These are phyloP conservation scores for Agrochola lota DNA, from an alignment of 2,888 invertebrate genomes.

Conservation along the genomic window DNA sequence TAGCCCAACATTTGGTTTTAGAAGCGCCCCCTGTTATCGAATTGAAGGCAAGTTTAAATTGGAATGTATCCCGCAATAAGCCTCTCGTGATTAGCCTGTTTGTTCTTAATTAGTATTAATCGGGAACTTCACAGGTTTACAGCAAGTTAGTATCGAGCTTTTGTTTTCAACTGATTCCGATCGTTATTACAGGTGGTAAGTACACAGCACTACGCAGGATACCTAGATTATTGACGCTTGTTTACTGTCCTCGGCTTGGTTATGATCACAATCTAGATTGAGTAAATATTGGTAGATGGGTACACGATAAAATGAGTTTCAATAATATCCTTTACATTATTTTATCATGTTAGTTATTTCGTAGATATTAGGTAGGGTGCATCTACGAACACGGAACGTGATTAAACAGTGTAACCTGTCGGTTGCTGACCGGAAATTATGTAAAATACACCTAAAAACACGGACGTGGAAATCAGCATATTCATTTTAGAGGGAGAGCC, in stretches of 20 bases:
- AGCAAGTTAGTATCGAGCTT: slow-evolving; percentile 63
- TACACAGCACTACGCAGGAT: slow-evolving; percentile 14
- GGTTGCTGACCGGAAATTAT: slow-evolving; percentile 87
- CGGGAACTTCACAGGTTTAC: slow-evolving; percentile 81
- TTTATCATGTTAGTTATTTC: slow-evolving; percentile 42
- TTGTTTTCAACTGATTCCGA: slow-evolving; percentile 56
- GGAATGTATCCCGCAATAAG: slow-evolving; percentile 90
- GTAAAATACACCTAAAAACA: slow-evolving; percentile 87
- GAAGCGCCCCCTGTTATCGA: slow-evolving; percentile 81
- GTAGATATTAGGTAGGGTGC: slow-evolving; percentile 54
- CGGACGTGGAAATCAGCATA: slow-evolving; percentile 86
- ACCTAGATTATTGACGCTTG: slow-evolving; percentile 44
- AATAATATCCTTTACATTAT: slow-evolving; percentile 39
- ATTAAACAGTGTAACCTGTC: slow-evolving; percentile 83
- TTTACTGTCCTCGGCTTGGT: slow-evolving; percentile 48
- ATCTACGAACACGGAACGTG: slow-evolving; percentile 66
- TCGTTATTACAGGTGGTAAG: slow-evolving; percentile 38
- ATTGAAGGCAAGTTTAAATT: slow-evolving; percentile 90
- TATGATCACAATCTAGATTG: slow-evolving; percentile 53
- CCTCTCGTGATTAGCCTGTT: slow-evolving; percentile 90
- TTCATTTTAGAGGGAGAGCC: slow-evolving; percentile 83
- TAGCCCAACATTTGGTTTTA: slow-evolving; percentile 89
- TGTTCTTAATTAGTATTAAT: slow-evolving; percentile 90
- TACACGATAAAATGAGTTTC: slow-evolving; percentile 48
- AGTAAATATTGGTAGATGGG: slow-evolving; percentile 55